phyloP scores from a whole-genome alignment of 2,113 vertebrate species.

The Sclerurus mexicanus region DNA sequence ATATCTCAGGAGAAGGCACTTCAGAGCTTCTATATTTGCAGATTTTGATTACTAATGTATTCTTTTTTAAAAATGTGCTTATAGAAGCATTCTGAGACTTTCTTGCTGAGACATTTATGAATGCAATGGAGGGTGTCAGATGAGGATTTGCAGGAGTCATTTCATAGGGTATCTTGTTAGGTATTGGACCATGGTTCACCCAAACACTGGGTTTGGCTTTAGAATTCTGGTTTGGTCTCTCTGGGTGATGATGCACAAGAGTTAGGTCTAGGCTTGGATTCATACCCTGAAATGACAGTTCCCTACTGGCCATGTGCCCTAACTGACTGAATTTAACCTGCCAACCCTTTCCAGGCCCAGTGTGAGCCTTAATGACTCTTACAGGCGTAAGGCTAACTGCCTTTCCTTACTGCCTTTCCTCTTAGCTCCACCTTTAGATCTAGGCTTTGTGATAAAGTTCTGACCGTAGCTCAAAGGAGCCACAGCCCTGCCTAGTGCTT shows the following conservation, averaged over 20 bases:
- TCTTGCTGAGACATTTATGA: not conserved
- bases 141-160: not conserved
- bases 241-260: not conserved
- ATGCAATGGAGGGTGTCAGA: not conserved
- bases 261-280: not conserved
- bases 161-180: not conserved
- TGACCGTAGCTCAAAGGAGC: not conserved
- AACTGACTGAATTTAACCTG: not conserved
- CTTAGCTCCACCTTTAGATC: not conserved
- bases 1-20: not conserved
- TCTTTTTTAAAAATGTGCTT: not conserved
- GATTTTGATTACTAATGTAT: not conserved
- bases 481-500: not conserved
- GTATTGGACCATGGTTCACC: not conserved
- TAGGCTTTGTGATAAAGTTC: not conserved
- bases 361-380: not conserved
- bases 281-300: not conserved
- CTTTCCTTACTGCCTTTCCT: not conserved
- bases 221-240: not conserved
- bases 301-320: not conserved
- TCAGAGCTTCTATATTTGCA: not conserved
- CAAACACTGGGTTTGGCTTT: not conserved
- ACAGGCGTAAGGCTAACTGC: not conserved
- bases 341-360: not conserved
- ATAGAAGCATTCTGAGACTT: not conserved